Percentiles rank a stretch among this genome's conserved stretches.
Evolutionary conservation across 23 tunicate genomes (phyloP).

Genomic region (Styela clava): DNA sequence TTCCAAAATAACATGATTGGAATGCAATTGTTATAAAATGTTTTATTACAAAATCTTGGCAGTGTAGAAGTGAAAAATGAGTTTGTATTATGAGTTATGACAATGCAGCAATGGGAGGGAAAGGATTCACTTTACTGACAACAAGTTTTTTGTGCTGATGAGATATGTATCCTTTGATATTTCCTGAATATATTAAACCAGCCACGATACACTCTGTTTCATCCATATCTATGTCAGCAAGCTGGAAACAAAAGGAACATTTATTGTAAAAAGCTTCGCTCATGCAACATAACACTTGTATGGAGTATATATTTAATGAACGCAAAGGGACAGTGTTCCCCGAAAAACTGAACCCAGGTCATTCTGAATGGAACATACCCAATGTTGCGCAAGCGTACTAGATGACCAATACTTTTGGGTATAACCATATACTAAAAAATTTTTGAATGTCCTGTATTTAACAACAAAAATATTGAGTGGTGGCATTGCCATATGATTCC

Average conservation of each 20-base stretch:
- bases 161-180: constrained; percentile 94
- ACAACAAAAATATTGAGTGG: too few species aligned
- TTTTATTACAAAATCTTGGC: too few species aligned
- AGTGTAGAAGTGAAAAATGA: too few species aligned
- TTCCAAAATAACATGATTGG: too few species aligned
- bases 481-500: too few species aligned
- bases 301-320: neutral
- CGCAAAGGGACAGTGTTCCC: neutral
- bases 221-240: constrained; percentile 91
- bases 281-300: neutral
- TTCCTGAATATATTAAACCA: constrained; percentile 85
- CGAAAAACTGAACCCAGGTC: neutral
- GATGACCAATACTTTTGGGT: too few species aligned
- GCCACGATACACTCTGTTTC: constrained; percentile 97
- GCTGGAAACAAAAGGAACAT: constrained; percentile 31
- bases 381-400: too few species aligned
- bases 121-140: constrained; percentile 87
- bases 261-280: too few species aligned
- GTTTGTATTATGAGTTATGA: neutral
- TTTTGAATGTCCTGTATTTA: too few species aligned
- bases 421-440: too few species aligned
- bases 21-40: too few species aligned
- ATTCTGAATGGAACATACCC: neutral
- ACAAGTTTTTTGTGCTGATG: constrained; percentile 96
- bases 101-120: constrained; percentile 69